A percentile compares a stretch with the other conserved stretches of the same genome.
Evolutionary conservation across 2,113 vertebrate genomes (phyloP).

Genomic region (Halcyon senegalensis): DNA sequence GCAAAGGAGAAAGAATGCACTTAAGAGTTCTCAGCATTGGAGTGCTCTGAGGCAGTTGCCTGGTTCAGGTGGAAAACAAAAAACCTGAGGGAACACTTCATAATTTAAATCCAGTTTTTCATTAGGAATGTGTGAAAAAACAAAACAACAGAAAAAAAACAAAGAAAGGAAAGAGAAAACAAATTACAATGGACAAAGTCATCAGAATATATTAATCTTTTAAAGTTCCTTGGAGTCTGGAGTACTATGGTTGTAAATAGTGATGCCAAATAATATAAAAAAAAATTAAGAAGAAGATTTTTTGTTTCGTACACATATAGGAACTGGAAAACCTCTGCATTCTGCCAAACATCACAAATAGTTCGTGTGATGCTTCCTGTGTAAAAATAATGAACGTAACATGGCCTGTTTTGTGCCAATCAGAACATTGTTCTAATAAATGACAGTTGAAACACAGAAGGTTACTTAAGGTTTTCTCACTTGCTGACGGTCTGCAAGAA

Average conservation of each 20-base stretch:
- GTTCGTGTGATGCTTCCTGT: not conserved
- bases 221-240: not conserved
- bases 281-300: not conserved
- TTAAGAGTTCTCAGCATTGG: not conserved
- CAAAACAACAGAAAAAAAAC: too few relatives aligned
- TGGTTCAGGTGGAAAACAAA: not conserved
- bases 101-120: not conserved
- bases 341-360: not conserved
- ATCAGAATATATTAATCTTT: not conserved
- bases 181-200: not conserved
- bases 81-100: not conserved
- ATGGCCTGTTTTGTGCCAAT: not conserved
- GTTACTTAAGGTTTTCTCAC: not conserved
- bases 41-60: not conserved
- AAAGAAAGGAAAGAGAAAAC: too few relatives aligned
- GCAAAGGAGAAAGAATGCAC: not conserved
- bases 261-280: not conserved
- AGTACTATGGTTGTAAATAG: not conserved
- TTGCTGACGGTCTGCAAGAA: not conserved
- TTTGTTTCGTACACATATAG: fast-evolving
- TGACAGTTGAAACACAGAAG: not conserved
- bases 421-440: not conserved
- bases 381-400: not conserved
- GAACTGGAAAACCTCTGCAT: not conserved
- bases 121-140: not conserved